phyloP scores from a whole-genome alignment of 1,140 invertebrate species.

The Brachionus plicatilis region DNA sequence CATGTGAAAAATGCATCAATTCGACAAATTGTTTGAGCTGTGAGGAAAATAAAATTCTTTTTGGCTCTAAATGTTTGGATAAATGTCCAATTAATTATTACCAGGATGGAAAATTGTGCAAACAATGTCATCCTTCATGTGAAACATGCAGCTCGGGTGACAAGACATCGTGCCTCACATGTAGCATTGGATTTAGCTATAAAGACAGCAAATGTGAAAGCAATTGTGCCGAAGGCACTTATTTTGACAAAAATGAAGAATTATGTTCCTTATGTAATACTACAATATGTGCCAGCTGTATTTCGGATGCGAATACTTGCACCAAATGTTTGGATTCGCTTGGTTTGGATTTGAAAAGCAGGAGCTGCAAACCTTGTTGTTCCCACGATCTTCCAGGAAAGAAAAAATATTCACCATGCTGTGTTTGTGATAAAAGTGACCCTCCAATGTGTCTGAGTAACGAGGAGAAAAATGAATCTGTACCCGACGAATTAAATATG shows the following conservation, averaged over 20 bases:
- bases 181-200: slow-evolving; percentile 64
- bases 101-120: slow-evolving; percentile 56
- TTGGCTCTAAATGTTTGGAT: slow-evolving; percentile 41
- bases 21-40: background rate
- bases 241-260: slow-evolving; percentile 67
- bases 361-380: slow-evolving; percentile 25
- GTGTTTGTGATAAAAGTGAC: background rate
- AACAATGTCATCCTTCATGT: slow-evolving; percentile 70
- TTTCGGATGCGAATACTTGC: background rate
- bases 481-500: background rate
- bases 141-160: slow-evolving; percentile 72
- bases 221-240: slow-evolving; percentile 66
- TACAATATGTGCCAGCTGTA: background rate
- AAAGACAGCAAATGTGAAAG: slow-evolving; percentile 56
- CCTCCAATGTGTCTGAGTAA: background rate
- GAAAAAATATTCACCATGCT: background rate
- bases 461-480: background rate
- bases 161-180: slow-evolving; percentile 72
- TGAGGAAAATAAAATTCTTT: background rate
- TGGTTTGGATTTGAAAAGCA: background rate
- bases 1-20: slow-evolving; percentile 21
- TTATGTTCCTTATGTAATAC: slow-evolving; percentile 31
- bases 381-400: background rate
- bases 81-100: slow-evolving; percentile 42
- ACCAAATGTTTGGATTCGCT: slow-evolving; percentile 17